Evolutionary conservation across 2,113 vertebrate genomes (phyloP).

Genomic region (Mustelus asterias): DNA sequence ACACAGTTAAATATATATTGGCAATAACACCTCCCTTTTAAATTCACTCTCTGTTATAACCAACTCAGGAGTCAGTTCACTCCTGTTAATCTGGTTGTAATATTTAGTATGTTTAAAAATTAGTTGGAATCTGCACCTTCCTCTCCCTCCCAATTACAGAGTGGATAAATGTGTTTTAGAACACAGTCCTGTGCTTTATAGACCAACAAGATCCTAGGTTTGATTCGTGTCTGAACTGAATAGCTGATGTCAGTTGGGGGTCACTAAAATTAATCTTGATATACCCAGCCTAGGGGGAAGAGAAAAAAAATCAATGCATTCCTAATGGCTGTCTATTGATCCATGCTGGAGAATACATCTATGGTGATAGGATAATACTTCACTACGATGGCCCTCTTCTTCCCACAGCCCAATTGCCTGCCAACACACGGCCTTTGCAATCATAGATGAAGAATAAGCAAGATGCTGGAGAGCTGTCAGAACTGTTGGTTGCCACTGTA

Average conservation of each 20-base stretch:
- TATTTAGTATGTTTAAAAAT: background rate
- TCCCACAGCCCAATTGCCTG: background rate
- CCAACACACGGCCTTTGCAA: background rate
- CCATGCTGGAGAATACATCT: background rate
- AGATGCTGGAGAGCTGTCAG: background rate
- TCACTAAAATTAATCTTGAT: background rate
- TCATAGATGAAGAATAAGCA: background rate
- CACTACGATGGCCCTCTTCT: background rate
- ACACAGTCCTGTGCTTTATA: background rate
- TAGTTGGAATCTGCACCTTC: background rate
- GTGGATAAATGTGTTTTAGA: background rate
- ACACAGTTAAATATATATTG: too few species aligned
- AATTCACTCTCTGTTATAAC: too few species aligned
- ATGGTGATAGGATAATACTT: background rate
- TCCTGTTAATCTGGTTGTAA: too few species aligned
- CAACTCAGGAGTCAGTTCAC: too few species aligned
- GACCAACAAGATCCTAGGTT: background rate
- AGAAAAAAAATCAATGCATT: background rate
- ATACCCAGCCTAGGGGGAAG: background rate
- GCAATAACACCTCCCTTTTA: too few species aligned
- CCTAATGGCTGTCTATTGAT: background rate
- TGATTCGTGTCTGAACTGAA: background rate
- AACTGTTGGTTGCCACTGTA: background rate
- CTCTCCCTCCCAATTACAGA: background rate
- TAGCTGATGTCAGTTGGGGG: background rate